Base-by-base conservation (phyloP, 53 echinoderm and acorn worm species). In the Mesocentrotus franciscanus region DNA sequence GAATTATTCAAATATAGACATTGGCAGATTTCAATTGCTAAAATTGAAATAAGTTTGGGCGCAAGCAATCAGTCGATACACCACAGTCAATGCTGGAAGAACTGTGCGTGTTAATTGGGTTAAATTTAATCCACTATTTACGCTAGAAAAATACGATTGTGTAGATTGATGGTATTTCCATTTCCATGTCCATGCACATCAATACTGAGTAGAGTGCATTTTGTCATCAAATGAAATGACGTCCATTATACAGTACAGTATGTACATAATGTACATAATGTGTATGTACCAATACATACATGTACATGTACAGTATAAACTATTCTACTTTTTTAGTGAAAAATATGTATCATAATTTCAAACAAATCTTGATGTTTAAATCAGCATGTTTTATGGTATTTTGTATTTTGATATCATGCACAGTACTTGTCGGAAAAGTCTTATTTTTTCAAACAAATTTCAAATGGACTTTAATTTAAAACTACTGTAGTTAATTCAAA, bases 1-100 rank as follows among this genome's bases (percentile, higher is more conserved):
- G 91, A 66, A 91, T 91, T 91, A 91, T 91, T 91, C 91, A 91
- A 91, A 61, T 66, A 61, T 91, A 91, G 91, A 91, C 91, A 91
- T 66, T 64, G 91, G 91, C 87, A 87, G 58, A 87, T 87, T 87
- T 87, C 87, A 57, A 87, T 58, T 58, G 87, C 87, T 87, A 59
- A 87, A 87, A 87, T 58, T 87, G 87, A 87, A 84, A 58, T 87
- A 58, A 87, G n/a, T 58, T n/a, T 56, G 59, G 87, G 58, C 18
- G 87, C 58, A 14, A 59, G 87, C 87, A 87, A 87, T 58, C 29
- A 87, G 56, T 56, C 17, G 87, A 87, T 87, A 87, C 58, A 42
- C n/a, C 12, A 58, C 39, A 58, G 87, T 87, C 58, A 58, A 58
- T 58, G 87, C n/a, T 24, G n/a, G 58, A 87, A 57, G 3, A 58